These are phyloP conservation scores for Masnerella sp. DNA, from an alignment of 2,888 invertebrate species.

Conservation along the genomic window DNA sequence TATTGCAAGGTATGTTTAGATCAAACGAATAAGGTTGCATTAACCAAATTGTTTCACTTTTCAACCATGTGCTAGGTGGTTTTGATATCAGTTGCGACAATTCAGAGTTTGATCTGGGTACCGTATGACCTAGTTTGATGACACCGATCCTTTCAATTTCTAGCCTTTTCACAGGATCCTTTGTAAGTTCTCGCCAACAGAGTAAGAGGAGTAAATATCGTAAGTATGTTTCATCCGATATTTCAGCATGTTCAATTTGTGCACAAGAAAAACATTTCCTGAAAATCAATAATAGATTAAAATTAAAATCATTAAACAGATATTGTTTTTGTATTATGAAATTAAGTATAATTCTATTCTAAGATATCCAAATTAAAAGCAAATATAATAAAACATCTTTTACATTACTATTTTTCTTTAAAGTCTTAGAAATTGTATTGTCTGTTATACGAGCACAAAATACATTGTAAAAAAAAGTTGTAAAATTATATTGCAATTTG, in stretches of 20 bases:
- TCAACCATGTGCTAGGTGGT: constrained; percentile 60
- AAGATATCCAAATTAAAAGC: too few relatives aligned
- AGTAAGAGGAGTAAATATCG: constrained; percentile 71
- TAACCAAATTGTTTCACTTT: constrained; percentile 67
- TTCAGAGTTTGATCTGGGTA: constrained; percentile 64
- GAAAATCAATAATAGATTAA: too few relatives aligned
- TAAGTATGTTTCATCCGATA: constrained; percentile 67
- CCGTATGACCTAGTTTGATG: constrained; percentile 65
- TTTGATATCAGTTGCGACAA: constrained; percentile 64
- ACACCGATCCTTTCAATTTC: constrained; percentile 68
- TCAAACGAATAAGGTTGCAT: constrained; percentile 69
- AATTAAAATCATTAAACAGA: too few relatives aligned
- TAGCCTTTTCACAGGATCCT: constrained; percentile 63
- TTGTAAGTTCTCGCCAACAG: constrained; percentile 69
- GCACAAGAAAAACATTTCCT: constrained; percentile 68
- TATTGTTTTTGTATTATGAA: too few relatives aligned
- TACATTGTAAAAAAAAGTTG: too few relatives aligned
- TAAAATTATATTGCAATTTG: too few relatives aligned
- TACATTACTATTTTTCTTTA: too few relatives aligned
- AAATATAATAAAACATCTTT: too few relatives aligned
- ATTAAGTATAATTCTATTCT: too few relatives aligned
- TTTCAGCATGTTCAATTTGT: constrained; percentile 48
- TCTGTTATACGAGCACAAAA: too few relatives aligned
- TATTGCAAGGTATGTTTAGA: constrained; percentile 63
- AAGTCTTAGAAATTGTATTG: too few relatives aligned